These are phyloP conservation scores for Rhamnusium bicolor DNA, from an alignment of 2,888 invertebrate genomes.

Conservation along the genomic window DNA sequence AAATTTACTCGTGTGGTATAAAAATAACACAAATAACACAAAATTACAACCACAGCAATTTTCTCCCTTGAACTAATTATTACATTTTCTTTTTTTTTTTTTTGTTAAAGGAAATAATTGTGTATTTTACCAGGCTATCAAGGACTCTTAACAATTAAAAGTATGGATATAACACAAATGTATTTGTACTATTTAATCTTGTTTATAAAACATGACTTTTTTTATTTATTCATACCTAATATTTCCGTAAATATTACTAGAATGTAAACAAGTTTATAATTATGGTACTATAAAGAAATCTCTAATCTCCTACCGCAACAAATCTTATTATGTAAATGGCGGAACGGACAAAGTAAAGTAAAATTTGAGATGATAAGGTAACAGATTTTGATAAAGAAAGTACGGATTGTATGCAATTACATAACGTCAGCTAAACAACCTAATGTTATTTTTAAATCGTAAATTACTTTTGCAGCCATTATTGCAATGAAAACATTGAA, in stretches of 20 bases:
- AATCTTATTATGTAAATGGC: conserved; percentile 43
- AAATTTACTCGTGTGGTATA: too few relatives aligned
- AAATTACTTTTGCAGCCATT: too few relatives aligned
- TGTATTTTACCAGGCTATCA: too few relatives aligned
- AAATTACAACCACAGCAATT: too few relatives aligned
- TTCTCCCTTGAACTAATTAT: too few relatives aligned
- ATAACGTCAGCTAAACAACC: not conserved
- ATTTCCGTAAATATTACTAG: conserved; percentile 31
- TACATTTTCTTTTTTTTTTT: too few relatives aligned
- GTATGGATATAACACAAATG: not conserved
- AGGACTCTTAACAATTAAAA: too few relatives aligned
- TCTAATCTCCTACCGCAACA: conserved; percentile 39
- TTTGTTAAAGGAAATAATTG: too few relatives aligned
- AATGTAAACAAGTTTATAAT: conserved; percentile 43
- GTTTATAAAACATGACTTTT: conserved; percentile 3
- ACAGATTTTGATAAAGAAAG: not conserved
- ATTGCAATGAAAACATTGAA: too few relatives aligned
- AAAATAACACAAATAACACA: too few relatives aligned
- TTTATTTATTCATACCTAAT: conserved; percentile 18
- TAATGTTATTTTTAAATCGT: too few relatives aligned
- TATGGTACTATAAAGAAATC: conserved; percentile 39
- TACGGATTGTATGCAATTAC: not conserved
- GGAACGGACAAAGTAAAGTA: conserved; percentile 35
- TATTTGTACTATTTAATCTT: not conserved
- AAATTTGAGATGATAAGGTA: conserved; percentile 37